phyloP scores from a whole-genome alignment of 2,113 vertebrate genomes.

The Oophaga pumilio region DNA sequence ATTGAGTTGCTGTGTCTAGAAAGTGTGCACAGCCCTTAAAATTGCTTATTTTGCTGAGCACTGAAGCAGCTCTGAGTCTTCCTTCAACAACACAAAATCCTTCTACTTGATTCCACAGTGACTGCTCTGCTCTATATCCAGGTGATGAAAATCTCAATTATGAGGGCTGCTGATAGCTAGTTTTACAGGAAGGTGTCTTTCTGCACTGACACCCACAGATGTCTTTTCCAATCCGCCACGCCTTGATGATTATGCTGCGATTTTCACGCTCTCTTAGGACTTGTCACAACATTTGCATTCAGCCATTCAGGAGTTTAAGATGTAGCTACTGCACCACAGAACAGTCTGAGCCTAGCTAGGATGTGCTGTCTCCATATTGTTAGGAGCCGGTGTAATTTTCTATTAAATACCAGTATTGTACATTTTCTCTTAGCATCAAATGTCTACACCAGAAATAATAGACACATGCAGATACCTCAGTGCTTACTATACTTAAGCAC shows the following conservation, averaged over 20 bases:
- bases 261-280: slow-evolving; percentile 18
- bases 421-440: neutral
- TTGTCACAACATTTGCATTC: slow-evolving; percentile 43
- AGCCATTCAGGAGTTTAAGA: slow-evolving; percentile 3
- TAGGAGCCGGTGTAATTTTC: neutral
- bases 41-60: slow-evolving; percentile 56
- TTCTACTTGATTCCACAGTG: slow-evolving; percentile 45
- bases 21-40: slow-evolving; percentile 44
- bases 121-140: slow-evolving; percentile 42
- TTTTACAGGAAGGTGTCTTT: slow-evolving; percentile 33
- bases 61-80: slow-evolving; percentile 46
- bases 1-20: slow-evolving; percentile 38
- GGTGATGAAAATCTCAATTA: slow-evolving; percentile 59
- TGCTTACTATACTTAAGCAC: too few species aligned
- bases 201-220: slow-evolving; percentile 28
- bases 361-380: neutral
- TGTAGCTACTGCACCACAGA: neutral
- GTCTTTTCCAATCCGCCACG: slow-evolving; percentile 35
- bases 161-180: slow-evolving; percentile 46
- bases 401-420: neutral
- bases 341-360: neutral
- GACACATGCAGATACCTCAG: neutral
- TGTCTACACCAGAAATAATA: neutral
- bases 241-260: slow-evolving; percentile 28
- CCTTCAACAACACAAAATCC: slow-evolving; percentile 56